Evolutionary conservation across 2,797 vertebrate species (phyloP).

Genomic region (Propithecus perrieri): DNA sequence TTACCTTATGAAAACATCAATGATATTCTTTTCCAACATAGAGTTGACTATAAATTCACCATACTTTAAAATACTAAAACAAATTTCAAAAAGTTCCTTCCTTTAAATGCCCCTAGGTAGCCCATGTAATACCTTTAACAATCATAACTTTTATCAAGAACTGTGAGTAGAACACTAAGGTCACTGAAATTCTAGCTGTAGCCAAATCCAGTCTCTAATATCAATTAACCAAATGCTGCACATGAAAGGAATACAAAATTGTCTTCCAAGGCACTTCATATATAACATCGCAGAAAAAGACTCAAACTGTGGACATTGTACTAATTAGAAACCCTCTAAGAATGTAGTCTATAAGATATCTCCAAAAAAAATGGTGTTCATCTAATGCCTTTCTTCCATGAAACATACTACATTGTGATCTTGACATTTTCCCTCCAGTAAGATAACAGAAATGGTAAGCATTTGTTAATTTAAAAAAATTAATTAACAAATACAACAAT

Average conservation of each 20-base stretch:
- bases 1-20: not conserved
- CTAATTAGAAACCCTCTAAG: not conserved
- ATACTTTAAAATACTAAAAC: not conserved
- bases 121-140: not conserved
- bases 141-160: not conserved
- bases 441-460: not conserved
- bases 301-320: not conserved
- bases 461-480: not conserved
- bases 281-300: not conserved
- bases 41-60: not conserved
- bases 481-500: not conserved
- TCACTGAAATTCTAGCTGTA: not conserved
- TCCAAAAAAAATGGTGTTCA: too few relatives aligned
- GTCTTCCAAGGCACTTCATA: not conserved
- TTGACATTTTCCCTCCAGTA: not conserved
- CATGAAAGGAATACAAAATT: not conserved
- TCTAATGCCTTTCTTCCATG: not conserved
- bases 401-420: not conserved
- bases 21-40: not conserved
- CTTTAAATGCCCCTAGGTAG: not conserved
- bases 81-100: not conserved
- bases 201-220: not conserved
- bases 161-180: not conserved
- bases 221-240: not conserved
- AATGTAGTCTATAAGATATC: not conserved